Conservation (phyloP, 2,888 invertebrate genomes). For the Cristatella mucedo region DNA sequence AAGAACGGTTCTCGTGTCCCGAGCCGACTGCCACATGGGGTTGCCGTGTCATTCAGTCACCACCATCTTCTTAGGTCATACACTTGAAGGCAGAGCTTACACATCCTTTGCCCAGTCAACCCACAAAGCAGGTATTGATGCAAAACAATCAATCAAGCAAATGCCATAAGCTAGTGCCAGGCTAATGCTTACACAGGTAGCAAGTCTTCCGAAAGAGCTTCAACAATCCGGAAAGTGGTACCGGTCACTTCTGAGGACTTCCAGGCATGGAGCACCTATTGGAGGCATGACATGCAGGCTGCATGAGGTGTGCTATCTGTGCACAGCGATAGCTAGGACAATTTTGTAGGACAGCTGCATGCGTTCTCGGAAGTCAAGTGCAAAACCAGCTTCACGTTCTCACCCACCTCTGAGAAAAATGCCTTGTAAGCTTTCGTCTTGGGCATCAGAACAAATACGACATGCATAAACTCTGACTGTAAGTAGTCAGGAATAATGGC, state of each 20-base stretch:
- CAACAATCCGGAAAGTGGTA: not conserved
- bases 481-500: constrained; percentile 20
- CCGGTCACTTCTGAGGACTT: not conserved
- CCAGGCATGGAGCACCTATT: constrained; percentile 7
- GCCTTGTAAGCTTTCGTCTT: constrained; percentile 25
- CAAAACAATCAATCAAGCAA: too few species aligned
- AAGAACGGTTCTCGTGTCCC: too few species aligned
- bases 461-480: constrained; percentile 14
- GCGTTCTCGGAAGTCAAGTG: too few species aligned
- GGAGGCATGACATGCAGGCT: not conserved
- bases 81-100: too few species aligned
- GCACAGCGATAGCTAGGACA: not conserved
- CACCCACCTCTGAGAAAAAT: constrained; percentile 21
- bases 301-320: not conserved
- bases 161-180: too few species aligned
- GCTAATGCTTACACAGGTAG: constrained; percentile 10
- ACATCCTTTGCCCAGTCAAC: too few species aligned
- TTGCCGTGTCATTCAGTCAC: too few species aligned
- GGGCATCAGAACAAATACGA: constrained; percentile 23
- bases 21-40: too few species aligned
- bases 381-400: not conserved
- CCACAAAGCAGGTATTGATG: too few species aligned
- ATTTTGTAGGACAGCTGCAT: too few species aligned
- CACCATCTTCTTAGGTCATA: too few species aligned
- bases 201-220: constrained; percentile 10